Base-by-base conservation (phyloP, 1,140 invertebrate species). In the Marisa cornuarietis region DNA sequence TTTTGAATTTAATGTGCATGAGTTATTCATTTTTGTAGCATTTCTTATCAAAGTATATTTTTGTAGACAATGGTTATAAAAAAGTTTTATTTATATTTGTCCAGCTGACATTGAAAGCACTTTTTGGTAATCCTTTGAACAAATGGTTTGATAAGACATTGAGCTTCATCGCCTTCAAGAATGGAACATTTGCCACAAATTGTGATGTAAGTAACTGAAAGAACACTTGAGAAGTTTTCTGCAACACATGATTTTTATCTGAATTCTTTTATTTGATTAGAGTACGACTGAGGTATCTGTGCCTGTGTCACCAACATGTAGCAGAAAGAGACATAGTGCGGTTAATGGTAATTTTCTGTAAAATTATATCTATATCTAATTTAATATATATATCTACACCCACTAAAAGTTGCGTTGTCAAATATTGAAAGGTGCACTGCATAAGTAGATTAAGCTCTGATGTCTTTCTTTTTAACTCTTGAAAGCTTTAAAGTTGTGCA, bases 111-210 rank as follows among this genome's bases (percentile, higher is more conserved):
- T 63, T 76, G 54, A 72, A 85, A 74, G 81, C 79, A 22, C 65
- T 90, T 22, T 81, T 87, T 78, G 93, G 93, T 0, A 91, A 93
- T 86, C 88, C 90, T 16, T 88, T 86, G 18, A 92, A 93, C 79
- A 89, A 92, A 22, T 94, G 93, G 93, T 91, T 91, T 61, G 93
- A 94, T 86, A 93, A 93, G 83, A 91, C 91, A 65, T 84, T 91
- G 31, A 88, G 86, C 26, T 81, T 92, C 18, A 86, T 93, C 3
- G 87, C 88, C 58, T 93, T 91, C 79, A 90, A 90, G 66, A 93
- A 93, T 88, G 93, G 93, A 11, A 83, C 88, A 49, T 62, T 87
- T 72, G 83, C 82, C 26, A 87, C 87, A 10, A 91, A 89, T 78
- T 88, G 86, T 81, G 91, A 92, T 91, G 91, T 92, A 86, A 90